A percentile compares a stretch with the other conserved stretches of the same genome.
Conservation (phyloP, 2,888 invertebrate genomes). For the Polyploca ridens region DNA sequence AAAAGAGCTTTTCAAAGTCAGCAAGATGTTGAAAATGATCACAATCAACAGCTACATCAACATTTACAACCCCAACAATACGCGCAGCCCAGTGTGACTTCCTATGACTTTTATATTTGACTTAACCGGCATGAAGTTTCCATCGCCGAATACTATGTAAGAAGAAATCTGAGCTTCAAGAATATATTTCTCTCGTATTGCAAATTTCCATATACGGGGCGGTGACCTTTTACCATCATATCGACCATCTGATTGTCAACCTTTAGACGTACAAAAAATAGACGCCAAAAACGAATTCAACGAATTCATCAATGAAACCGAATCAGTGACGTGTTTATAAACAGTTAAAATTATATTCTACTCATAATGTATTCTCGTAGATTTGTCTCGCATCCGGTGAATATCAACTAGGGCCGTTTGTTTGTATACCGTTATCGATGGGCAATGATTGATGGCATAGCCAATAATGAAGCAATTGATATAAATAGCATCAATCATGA, state of each 20-base stretch:
- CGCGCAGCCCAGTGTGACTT: no score
- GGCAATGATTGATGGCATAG: background rate
- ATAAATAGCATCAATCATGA: background rate
- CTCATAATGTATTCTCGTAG: background rate
- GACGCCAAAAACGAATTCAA: background rate
- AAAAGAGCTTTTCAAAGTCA: no score
- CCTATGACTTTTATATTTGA: no score
- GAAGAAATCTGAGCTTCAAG: no score
- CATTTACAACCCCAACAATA: no score
- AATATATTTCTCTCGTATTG: no score
- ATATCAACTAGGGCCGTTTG: background rate
- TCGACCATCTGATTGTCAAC: background rate
- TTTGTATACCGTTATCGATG: conserved; percentile 8
- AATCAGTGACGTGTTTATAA: background rate
- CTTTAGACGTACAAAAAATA: background rate
- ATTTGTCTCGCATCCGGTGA: conserved; percentile 7
- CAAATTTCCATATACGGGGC: no score
- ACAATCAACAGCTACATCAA: no score
- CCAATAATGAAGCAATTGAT: background rate
- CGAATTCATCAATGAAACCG: background rate
- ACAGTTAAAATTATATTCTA: conserved; percentile 1
- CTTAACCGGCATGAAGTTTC: no score
- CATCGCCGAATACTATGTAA: no score
- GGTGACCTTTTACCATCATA: no score
- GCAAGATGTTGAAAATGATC: no score